These are phyloP conservation scores for Anser cygnoides DNA, from an alignment of 2,113 vertebrate genomes.

Conservation along the genomic window DNA sequence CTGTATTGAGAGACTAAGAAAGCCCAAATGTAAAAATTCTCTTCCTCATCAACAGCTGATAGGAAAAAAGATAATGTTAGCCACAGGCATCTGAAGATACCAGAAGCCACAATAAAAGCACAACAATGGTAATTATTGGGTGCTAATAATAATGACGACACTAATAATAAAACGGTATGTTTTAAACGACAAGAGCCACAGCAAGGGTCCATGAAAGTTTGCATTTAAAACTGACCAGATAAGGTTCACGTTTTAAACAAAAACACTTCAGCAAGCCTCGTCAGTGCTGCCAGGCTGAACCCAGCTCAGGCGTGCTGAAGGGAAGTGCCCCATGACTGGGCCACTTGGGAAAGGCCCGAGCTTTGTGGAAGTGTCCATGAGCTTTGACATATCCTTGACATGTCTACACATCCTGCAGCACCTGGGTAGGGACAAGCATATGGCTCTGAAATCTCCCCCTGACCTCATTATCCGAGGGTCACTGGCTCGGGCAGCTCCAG, in stretches of 20 bases:
- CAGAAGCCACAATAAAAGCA: background rate
- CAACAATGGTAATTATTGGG: background rate
- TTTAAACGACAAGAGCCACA: background rate
- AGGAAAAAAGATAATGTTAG: background rate
- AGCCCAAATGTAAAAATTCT: background rate
- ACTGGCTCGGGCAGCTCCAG: background rate
- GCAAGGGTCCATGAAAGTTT: background rate
- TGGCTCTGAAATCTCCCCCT: constrained; percentile 22
- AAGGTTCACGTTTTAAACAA: background rate
- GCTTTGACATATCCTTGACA: constrained; percentile 60
- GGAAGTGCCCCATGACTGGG: fast-evolving
- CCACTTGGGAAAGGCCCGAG: background rate
- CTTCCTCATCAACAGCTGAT: background rate
- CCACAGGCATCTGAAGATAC: background rate
- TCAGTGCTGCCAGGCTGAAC: background rate
- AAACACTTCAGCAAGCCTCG: background rate
- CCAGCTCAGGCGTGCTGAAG: background rate
- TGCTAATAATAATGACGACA: background rate
- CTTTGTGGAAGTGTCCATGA: constrained; percentile 25
- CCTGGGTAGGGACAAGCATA: constrained; percentile 46
- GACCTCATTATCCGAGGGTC: constrained; percentile 56
- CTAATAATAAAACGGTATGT: background rate
- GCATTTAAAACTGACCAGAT: background rate
- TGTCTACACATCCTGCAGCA: constrained; percentile 66
- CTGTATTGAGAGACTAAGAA: background rate